phyloP scores from a whole-genome alignment of 2,888 invertebrate species.

The Balanococcus diminutus region DNA sequence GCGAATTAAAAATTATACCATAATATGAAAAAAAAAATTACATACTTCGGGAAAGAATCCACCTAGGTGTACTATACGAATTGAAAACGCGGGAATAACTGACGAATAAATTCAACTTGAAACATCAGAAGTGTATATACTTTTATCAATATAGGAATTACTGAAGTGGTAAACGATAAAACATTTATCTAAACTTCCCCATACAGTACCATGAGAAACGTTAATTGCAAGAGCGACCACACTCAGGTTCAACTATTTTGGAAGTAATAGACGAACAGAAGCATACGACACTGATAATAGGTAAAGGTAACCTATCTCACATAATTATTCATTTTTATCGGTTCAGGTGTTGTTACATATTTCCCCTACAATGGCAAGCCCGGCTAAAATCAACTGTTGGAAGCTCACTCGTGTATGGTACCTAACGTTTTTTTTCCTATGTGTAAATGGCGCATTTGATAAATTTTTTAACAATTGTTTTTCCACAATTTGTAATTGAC shows the following conservation, averaged over 20 bases:
- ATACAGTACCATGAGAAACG: not conserved
- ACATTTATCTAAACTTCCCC: constrained; percentile 34
- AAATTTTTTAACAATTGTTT: constrained; percentile 21
- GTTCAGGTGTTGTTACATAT: constrained; percentile 36
- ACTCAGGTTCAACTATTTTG: constrained; percentile 26
- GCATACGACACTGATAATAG: constrained; percentile 35
- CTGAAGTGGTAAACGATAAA: constrained; percentile 39
- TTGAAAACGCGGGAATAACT: constrained; percentile 8
- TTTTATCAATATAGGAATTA: constrained; percentile 20
- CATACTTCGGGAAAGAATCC: not conserved
- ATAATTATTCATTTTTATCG: constrained; percentile 38
- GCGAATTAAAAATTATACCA: not conserved
- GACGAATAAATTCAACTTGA: not conserved
- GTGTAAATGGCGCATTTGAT: constrained; percentile 31
- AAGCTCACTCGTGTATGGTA: constrained; percentile 10
- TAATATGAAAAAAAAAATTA: no score
- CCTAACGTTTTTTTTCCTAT: no score
- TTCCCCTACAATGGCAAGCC: constrained; percentile 24
- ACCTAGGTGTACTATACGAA: not conserved
- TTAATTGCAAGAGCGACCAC: constrained; percentile 29
- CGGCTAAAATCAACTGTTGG: constrained; percentile 20
- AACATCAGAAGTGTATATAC: not conserved
- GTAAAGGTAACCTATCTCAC: constrained; percentile 34
- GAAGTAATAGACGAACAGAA: constrained; percentile 33
- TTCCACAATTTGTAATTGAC: constrained; percentile 14